These are phyloP conservation scores for Sciurus vulgaris DNA, from an alignment of 2,797 vertebrate genomes.

Conservation along the genomic window DNA sequence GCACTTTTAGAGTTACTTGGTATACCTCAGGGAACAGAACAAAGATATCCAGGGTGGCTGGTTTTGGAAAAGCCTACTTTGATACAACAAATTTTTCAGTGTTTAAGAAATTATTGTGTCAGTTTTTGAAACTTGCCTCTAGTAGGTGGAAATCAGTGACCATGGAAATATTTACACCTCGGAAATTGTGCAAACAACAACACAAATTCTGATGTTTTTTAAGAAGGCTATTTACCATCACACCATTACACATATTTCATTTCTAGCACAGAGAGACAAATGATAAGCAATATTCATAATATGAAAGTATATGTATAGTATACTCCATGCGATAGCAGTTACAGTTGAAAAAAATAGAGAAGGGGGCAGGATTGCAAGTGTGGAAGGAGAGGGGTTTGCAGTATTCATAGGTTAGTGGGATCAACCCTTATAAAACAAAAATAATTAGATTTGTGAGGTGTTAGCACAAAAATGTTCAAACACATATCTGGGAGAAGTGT, in stretches of 20 bases:
- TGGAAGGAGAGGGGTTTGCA: background rate
- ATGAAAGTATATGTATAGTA: too few relatives aligned
- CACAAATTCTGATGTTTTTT: background rate
- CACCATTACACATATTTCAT: background rate
- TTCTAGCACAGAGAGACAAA: background rate
- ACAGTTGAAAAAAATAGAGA: background rate
- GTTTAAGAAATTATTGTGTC: background rate
- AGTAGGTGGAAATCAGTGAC: background rate
- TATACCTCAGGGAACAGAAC: background rate
- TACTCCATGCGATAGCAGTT: background rate
- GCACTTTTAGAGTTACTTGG: background rate
- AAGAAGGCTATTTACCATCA: background rate
- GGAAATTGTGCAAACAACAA: background rate
- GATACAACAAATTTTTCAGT: background rate
- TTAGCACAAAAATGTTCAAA: background rate
- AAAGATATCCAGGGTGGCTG: background rate
- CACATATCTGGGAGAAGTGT: background rate
- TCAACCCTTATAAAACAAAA: background rate
- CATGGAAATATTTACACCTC: background rate
- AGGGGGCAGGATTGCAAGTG: accelerated
- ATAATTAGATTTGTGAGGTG: background rate
- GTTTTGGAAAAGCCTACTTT: background rate
- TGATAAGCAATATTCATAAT: background rate
- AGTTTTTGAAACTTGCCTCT: background rate
- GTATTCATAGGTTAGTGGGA: background rate